phyloP scores from a whole-genome alignment of 2,797 vertebrate genomes.

The Vespertilio murinus region DNA sequence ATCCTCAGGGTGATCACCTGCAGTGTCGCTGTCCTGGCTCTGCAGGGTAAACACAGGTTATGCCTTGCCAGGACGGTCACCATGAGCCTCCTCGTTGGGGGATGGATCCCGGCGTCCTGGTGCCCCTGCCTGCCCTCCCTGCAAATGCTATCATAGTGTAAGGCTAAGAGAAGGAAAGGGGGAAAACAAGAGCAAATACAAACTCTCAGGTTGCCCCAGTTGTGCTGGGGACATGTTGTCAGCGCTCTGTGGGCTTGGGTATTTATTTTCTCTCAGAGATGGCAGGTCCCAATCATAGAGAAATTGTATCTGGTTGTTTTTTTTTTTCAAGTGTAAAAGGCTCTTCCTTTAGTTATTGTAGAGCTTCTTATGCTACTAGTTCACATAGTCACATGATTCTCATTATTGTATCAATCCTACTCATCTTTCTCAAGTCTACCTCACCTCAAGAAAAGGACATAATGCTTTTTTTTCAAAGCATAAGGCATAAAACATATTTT shows the following conservation, averaged over 20 bases:
- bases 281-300: neutral
- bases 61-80: no score
- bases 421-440: neutral
- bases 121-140: neutral
- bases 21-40: neutral
- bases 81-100: neutral
- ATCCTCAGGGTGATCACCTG: neutral
- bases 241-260: neutral
- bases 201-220: accelerated
- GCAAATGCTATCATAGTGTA: neutral
- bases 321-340: slow-evolving; percentile 39
- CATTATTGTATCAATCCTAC: neutral
- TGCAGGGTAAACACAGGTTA: neutral
- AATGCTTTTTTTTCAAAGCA: neutral
- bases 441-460: neutral
- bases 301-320: neutral
- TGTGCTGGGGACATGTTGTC: accelerated
- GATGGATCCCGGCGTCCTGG: neutral
- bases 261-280: neutral
- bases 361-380: slow-evolving; percentile 53
- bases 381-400: slow-evolving; percentile 69
- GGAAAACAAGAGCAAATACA: neutral
- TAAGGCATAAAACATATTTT: slow-evolving; percentile 9
- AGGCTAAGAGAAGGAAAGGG: neutral
- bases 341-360: slow-evolving; percentile 45